Conservation (phyloP, 2,888 invertebrate species). For the Selenia dentaria region DNA sequence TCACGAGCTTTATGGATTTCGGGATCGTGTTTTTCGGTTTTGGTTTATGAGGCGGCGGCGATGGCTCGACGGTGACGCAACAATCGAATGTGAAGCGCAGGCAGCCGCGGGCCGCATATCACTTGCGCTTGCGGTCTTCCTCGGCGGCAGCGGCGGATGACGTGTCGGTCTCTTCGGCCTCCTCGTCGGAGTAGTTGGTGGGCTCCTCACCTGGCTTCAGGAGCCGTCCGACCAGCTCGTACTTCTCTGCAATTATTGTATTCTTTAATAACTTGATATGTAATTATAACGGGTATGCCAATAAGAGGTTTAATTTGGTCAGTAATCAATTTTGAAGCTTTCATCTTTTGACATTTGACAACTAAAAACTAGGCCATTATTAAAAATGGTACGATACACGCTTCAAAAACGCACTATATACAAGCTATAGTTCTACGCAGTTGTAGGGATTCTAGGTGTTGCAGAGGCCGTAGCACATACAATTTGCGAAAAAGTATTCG, state of each 20-base stretch:
- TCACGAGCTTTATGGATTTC: neutral
- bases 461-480: no score
- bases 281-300: no score
- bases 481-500: no score
- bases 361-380: no score
- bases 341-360: no score
- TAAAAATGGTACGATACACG: no score
- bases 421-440: no score
- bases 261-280: no score
- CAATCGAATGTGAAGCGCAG: neutral
- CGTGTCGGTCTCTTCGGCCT: slow-evolving; percentile 83
- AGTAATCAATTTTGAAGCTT: no score
- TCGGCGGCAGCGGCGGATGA: slow-evolving; percentile 51
- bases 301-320: no score
- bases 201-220: slow-evolving; percentile 96
- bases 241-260: slow-evolving; percentile 96
- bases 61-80: neutral
- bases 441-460: no score
- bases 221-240: slow-evolving; percentile 95
- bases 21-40: neutral
- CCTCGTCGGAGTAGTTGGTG: slow-evolving; percentile 96
- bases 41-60: neutral
- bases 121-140: slow-evolving; percentile 65
- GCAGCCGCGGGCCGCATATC: slow-evolving; percentile 30
- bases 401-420: no score